Evolutionary conservation across 2,797 vertebrate genomes (phyloP).

Genomic region (Chiloscyllium punctatum): DNA sequence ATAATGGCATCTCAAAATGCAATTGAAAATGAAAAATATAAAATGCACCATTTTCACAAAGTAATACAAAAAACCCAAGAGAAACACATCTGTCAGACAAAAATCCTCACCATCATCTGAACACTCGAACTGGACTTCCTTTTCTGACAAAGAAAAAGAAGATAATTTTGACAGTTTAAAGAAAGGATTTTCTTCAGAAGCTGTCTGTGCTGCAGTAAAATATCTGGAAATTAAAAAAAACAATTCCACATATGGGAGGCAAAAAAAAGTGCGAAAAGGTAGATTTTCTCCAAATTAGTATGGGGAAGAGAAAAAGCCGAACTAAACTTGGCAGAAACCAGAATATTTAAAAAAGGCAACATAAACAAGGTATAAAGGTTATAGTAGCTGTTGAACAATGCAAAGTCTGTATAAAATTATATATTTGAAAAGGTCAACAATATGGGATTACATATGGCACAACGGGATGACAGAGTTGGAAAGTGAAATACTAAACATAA

Average conservation of each 20-base stretch:
- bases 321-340: constrained; percentile 4
- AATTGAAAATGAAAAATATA: constrained; percentile 15
- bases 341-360: constrained; percentile 11
- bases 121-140: constrained; percentile 69
- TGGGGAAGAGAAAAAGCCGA: background rate
- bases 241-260: constrained; percentile 20
- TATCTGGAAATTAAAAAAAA: constrained; percentile 13
- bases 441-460: constrained; percentile 27
- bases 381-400: constrained; percentile 3
- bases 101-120: constrained; percentile 68
- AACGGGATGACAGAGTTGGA: constrained; percentile 33
- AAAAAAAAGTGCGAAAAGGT: background rate
- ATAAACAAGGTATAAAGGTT: background rate
- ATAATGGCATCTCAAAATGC: background rate
- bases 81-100: constrained; percentile 53
- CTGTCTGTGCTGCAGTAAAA: constrained; percentile 40
- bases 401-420: background rate
- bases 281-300: constrained; percentile 8
- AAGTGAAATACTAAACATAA: background rate
- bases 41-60: constrained; percentile 3
- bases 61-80: constrained; percentile 3
- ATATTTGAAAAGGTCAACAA: background rate
- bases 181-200: constrained; percentile 41
- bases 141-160: constrained; percentile 68
- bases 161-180: constrained; percentile 50